Percentiles rank a stretch among this genome's conserved stretches.
phyloP scores from a whole-genome alignment of 2,113 vertebrate species.

The Boleophthalmus pectinirostris region DNA sequence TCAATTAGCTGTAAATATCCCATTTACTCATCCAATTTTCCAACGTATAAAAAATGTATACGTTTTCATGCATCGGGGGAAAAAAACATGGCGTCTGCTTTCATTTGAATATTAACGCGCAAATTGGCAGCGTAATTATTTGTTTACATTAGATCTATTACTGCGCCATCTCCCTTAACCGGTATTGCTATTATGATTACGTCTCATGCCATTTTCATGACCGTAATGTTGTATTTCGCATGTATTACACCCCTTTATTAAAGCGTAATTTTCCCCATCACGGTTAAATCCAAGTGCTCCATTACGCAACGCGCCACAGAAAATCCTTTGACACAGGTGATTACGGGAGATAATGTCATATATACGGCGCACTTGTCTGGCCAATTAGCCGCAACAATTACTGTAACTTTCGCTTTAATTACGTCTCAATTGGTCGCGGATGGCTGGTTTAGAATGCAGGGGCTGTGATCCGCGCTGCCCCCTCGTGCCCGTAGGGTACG shows the following conservation, averaged over 20 bases:
- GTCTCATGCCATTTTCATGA: not conserved
- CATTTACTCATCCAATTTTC: not conserved
- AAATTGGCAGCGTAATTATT: not conserved
- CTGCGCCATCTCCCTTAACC: not conserved
- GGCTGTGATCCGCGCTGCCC: conserved; percentile 91
- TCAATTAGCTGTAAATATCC: not conserved
- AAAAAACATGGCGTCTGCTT: not conserved
- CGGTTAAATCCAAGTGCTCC: not conserved
- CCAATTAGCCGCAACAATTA: conserved; percentile 96
- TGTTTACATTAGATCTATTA: conserved; percentile 1
- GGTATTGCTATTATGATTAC: not conserved
- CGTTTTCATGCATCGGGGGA: not conserved
- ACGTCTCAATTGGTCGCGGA: conserved; percentile 94
- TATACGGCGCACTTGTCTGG: conserved; percentile 55
- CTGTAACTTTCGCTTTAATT: conserved; percentile 95
- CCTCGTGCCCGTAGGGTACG: conserved; percentile 92
- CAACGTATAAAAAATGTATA: not conserved
- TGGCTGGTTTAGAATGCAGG: conserved; percentile 85
- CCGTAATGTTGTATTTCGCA: not conserved
- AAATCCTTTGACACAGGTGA: conserved; percentile 32
- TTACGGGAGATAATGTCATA: conserved; percentile 43
- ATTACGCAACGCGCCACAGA: not conserved
- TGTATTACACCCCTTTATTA: conserved; percentile 5
- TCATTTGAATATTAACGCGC: not conserved
- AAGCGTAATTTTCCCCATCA: conserved; percentile 7